These are phyloP conservation scores for Furcula furcula DNA, from an alignment of 2,888 invertebrate species.

Conservation along the genomic window DNA sequence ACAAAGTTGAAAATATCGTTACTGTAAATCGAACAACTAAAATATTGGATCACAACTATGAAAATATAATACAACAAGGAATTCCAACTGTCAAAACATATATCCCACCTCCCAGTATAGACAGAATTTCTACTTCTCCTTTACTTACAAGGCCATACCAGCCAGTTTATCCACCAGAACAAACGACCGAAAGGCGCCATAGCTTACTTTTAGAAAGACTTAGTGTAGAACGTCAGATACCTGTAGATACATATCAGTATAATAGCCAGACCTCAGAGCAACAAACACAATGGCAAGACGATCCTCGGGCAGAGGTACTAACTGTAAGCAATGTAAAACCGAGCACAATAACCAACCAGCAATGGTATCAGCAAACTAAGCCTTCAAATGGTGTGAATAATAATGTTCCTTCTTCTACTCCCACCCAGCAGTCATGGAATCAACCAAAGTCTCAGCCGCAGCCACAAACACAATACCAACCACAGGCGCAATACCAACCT, in stretches of 20 bases:
- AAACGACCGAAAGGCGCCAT: conserved; percentile 64
- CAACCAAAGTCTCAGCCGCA: conserved; percentile 43
- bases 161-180: conserved; percentile 53
- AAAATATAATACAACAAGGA: conserved; percentile 56
- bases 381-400: conserved; percentile 56
- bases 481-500: conserved; percentile 11
- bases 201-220: conserved; percentile 67
- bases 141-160: conserved; percentile 57
- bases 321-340: conserved; percentile 72
- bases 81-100: conserved; percentile 65
- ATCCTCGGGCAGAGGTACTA: conserved; percentile 70
- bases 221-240: conserved; percentile 70
- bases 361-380: conserved; percentile 68
- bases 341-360: conserved; percentile 67
- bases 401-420: conserved; percentile 42
- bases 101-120: conserved; percentile 61
- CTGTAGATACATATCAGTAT: conserved; percentile 63
- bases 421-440: conserved; percentile 31
- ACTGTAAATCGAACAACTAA: conserved; percentile 72
- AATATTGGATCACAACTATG: conserved; percentile 64
- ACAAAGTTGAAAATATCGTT: conserved; percentile 69
- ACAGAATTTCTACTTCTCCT: conserved; percentile 55
- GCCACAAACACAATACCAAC: conserved; percentile 28
- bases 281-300: conserved; percentile 56
- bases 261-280: conserved; percentile 56